Conservation (phyloP, 1,140 invertebrate genomes). For the Piezodorus guildinii region DNA sequence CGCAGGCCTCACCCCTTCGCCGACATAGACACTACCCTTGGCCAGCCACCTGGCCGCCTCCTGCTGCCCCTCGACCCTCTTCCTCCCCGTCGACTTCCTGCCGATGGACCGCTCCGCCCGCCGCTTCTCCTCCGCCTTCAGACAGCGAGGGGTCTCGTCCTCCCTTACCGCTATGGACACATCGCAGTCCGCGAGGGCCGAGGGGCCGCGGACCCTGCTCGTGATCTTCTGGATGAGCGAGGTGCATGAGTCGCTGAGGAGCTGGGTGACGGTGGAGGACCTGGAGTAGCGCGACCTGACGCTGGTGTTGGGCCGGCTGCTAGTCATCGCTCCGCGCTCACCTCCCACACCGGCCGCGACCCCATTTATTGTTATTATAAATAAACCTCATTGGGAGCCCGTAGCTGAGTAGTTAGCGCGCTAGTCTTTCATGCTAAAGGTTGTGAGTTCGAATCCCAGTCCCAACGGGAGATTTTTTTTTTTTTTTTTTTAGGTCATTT, state of each 20-base stretch:
- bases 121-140: constrained; percentile 23
- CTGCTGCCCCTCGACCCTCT: background rate
- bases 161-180: background rate
- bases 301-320: constrained; percentile 5
- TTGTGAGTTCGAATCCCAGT: no score
- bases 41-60: background rate
- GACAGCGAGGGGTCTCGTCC: background rate
- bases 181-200: constrained; percentile 29
- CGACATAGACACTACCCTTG: background rate
- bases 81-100: constrained; percentile 11
- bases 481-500: no score
- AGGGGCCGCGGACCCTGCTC: constrained; percentile 55
- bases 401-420: no score
- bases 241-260: constrained; percentile 71
- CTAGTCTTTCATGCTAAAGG: no score
- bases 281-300: constrained; percentile 43
- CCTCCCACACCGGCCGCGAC: constrained; percentile 10
- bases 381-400: no score
- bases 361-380: no score
- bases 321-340: background rate
- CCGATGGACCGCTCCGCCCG: constrained; percentile 16
- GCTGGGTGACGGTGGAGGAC: constrained; percentile 68
- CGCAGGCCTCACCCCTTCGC: background rate
- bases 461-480: no score
- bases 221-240: constrained; percentile 66